Evolutionary conservation across 2,797 vertebrate species (phyloP).

Genomic region (Microctenopoma stevenorrisi): DNA sequence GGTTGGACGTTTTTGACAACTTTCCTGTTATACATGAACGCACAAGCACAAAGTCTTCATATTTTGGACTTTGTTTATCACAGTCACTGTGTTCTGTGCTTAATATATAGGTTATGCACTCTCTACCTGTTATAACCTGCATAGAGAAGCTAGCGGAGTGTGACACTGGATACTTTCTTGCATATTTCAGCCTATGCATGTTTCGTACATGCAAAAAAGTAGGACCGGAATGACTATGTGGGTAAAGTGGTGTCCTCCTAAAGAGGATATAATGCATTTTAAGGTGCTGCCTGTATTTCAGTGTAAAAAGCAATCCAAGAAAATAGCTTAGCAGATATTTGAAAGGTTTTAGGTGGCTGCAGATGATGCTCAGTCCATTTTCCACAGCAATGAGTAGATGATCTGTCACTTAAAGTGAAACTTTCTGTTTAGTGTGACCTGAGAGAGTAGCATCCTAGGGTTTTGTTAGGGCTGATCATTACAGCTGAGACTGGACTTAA

Average conservation of each 20-base stretch:
- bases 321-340: slow-evolving; percentile 2
- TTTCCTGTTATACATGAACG: no score
- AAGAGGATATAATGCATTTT: slow-evolving; percentile 3
- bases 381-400: slow-evolving; percentile 5
- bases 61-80: no score
- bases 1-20: no score
- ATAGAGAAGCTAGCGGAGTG: no score
- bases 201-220: no score
- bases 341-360: slow-evolving; percentile 1
- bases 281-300: slow-evolving; percentile 2
- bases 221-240: background rate
- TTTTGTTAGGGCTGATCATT: slow-evolving; percentile 1
- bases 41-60: no score
- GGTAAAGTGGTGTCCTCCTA: background rate
- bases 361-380: slow-evolving; percentile 6
- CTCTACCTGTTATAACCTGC: no score
- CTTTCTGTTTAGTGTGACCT: slow-evolving; percentile 13
- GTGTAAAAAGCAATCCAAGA: slow-evolving; percentile 17
- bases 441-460: background rate
- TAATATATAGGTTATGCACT: no score
- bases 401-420: slow-evolving; percentile 21
- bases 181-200: no score
- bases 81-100: no score
- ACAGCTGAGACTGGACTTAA: slow-evolving; percentile 13
- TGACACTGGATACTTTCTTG: no score